Evolutionary conservation across 1,140 invertebrate genomes (phyloP).

Genomic region (Magallana angulata): DNA sequence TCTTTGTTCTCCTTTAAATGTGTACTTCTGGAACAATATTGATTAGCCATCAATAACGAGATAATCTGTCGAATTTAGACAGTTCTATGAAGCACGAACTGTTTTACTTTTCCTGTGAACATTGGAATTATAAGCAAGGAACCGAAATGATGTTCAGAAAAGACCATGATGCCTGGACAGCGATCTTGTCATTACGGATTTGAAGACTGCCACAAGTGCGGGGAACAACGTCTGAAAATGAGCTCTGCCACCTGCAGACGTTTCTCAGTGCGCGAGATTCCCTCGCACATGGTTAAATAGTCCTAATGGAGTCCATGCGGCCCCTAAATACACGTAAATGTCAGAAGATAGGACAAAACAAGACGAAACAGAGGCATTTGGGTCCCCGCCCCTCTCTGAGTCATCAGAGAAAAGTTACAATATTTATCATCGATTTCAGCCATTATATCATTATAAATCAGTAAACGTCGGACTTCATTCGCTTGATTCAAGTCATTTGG

Average conservation of each 20-base stretch:
- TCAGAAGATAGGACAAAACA: conserved; percentile 9
- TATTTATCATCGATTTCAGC: conserved; percentile 30
- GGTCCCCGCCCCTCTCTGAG: conserved; percentile 5
- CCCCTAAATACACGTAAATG: not conserved
- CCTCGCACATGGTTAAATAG: not conserved
- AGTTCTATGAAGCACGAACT: not conserved
- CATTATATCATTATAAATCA: conserved; percentile 37
- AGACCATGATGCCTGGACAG: not conserved
- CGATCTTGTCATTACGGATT: not conserved
- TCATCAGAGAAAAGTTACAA: conserved; percentile 30
- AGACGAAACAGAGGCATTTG: not conserved
- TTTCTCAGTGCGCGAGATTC: not conserved
- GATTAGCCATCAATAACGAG: not conserved
- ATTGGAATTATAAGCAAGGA: conserved; percentile 17
- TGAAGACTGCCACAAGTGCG: not conserved
- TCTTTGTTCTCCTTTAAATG: too few species aligned
- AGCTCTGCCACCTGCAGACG: conserved; percentile 6
- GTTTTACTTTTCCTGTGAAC: not conserved
- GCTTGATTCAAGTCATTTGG: conserved; percentile 28
- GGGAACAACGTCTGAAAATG: not conserved
- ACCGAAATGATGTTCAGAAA: conserved; percentile 9
- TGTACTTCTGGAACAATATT: too few species aligned
- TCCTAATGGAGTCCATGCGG: not conserved
- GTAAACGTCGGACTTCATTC: not conserved
- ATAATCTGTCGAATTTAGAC: not conserved